Conservation (phyloP, 2,888 invertebrate species). For the Phalera bucephala region DNA sequence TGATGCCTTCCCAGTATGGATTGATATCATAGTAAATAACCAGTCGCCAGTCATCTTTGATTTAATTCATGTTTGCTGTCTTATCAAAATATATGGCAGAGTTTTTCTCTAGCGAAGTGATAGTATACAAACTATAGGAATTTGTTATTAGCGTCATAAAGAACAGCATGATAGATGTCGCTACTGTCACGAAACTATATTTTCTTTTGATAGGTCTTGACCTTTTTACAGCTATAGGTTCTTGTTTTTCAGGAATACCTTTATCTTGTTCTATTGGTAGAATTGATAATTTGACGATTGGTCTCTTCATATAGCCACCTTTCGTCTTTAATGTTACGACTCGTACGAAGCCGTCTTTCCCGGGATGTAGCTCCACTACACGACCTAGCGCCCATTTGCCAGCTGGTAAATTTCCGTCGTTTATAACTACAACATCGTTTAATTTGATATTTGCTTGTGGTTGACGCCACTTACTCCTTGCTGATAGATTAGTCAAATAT, state of each 20-base stretch:
- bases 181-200: too few species aligned
- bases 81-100: too few species aligned
- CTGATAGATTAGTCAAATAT: conserved; percentile 20
- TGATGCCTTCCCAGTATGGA: too few species aligned
- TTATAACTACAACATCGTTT: conserved; percentile 24
- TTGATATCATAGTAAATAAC: background rate
- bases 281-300: background rate
- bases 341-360: background rate
- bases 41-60: background rate
- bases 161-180: too few species aligned
- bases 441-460: conserved; percentile 16
- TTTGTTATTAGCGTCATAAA: background rate
- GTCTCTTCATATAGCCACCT: background rate
- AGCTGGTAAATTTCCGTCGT: conserved; percentile 22
- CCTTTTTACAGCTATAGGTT: too few species aligned
- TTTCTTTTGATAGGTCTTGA: background rate
- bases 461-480: conserved; percentile 23
- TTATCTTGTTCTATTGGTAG: background rate
- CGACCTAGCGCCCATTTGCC: conserved; percentile 11
- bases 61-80: too few species aligned
- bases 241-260: background rate
- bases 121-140: too few species aligned
- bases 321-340: conserved; percentile 1
- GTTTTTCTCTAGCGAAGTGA: background rate
- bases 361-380: conserved; percentile 1